These are phyloP conservation scores for Trialeurodes vaporariorum DNA, from an alignment of 1,140 invertebrate species.

Conservation along the genomic window DNA sequence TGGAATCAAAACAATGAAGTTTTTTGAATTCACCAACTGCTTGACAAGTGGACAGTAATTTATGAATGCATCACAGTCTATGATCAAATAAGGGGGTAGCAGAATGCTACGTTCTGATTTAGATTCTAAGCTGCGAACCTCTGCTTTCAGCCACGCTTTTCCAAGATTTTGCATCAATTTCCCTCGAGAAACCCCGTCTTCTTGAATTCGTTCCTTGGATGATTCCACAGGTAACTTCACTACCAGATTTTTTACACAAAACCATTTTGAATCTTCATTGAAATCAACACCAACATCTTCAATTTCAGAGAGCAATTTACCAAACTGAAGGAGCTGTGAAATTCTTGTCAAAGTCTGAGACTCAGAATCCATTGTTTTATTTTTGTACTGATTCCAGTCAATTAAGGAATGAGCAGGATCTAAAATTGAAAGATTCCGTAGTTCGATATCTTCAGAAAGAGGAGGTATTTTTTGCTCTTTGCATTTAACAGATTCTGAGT, in stretches of 20 bases:
- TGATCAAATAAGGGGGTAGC: slow-evolving; percentile 61
- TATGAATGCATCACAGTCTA: slow-evolving; percentile 57
- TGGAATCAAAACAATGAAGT: slow-evolving; percentile 69
- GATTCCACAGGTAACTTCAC: not conserved
- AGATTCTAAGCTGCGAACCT: slow-evolving; percentile 55
- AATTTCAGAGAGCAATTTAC: not conserved
- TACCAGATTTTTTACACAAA: not conserved
- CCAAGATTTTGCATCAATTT: slow-evolving; percentile 41
- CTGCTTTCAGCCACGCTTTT: slow-evolving; percentile 58
- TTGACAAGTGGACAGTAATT: slow-evolving; percentile 61
- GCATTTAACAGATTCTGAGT: not conserved
- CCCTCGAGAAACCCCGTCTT: not conserved
- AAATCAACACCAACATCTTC: not conserved
- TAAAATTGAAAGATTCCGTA: not conserved
- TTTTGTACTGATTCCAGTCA: not conserved
- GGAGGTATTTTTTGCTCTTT: not conserved
- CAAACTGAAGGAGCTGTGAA: not conserved
- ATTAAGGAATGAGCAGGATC: not conserved
- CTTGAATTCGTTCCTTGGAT: not conserved
- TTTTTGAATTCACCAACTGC: slow-evolving; percentile 57
- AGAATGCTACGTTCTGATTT: slow-evolving; percentile 30
- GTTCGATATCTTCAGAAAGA: not conserved
- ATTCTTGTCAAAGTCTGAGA: no score
- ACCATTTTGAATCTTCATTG: not conserved
- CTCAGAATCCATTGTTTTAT: no score